Conservation (phyloP, 2,113 vertebrate genomes). For the Entomyzon cyanotis region DNA sequence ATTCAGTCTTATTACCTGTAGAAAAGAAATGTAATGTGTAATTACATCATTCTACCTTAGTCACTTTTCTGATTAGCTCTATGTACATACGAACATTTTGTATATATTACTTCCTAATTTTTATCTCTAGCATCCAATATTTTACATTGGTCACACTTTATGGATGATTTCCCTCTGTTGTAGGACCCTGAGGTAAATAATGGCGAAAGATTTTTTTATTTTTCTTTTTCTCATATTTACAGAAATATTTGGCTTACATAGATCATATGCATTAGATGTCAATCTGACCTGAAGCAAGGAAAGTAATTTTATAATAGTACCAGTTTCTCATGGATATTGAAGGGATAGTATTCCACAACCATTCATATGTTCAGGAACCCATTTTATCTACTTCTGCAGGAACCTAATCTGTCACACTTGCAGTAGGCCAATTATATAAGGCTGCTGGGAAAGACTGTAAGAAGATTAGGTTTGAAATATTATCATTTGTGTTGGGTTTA, state of each 20-base stretch:
- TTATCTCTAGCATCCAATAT: background rate
- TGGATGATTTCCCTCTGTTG: background rate
- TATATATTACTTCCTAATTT: background rate
- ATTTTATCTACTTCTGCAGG: background rate
- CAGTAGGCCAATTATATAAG: background rate
- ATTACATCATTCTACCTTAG: background rate
- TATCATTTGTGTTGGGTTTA: background rate
- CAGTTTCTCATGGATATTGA: background rate
- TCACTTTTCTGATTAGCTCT: background rate
- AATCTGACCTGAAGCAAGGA: background rate
- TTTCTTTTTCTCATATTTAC: background rate
- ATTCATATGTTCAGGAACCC: background rate
- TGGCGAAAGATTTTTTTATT: background rate
- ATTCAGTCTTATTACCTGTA: background rate
- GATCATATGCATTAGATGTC: background rate
- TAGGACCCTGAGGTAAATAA: background rate
- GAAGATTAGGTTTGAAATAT: background rate
- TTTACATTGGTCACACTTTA: background rate
- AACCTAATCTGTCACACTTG: background rate
- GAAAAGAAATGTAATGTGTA: background rate
- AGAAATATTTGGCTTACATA: background rate
- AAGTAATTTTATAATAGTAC: background rate
- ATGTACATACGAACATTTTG: rapidly evolving
- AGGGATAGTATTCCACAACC: background rate
- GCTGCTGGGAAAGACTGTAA: background rate